Percentiles rank a stretch among this genome's conserved stretches.
Evolutionary conservation across 1,140 invertebrate species (phyloP).

Genomic region (Chelonus insularis): DNA sequence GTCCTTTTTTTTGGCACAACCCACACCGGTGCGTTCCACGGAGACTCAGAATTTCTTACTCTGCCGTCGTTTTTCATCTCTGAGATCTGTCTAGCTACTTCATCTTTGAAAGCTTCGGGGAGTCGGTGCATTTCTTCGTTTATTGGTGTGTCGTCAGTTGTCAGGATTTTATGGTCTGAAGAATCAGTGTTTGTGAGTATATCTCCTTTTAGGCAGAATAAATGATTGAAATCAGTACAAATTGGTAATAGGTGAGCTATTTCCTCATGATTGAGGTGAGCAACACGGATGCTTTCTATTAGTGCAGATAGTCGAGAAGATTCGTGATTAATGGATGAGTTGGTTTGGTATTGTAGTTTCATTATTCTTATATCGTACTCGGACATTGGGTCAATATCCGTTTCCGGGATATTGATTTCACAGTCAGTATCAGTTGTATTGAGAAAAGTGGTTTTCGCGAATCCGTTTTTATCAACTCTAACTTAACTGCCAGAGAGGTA

Average conservation of each 20-base stretch:
- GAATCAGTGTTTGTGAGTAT: slow-evolving; percentile 23
- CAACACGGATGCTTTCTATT: background rate
- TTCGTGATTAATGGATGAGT: background rate
- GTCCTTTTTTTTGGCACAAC: slow-evolving; percentile 39
- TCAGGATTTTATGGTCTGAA: slow-evolving; percentile 35
- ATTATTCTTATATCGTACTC: background rate
- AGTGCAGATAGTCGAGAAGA: background rate
- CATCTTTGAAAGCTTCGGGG: slow-evolving; percentile 34
- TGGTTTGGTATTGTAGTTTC: no score
- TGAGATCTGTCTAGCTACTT: slow-evolving; percentile 36
- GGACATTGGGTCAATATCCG: background rate
- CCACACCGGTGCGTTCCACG: slow-evolving; percentile 40
- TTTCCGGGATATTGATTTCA: background rate
- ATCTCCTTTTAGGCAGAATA: slow-evolving; percentile 35
- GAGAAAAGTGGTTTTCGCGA: background rate
- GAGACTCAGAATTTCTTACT: slow-evolving; percentile 40
- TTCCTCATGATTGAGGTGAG: slow-evolving; percentile 28
- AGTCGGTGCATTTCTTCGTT: slow-evolving; percentile 33
- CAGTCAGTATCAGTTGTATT: background rate
- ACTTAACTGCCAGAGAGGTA: background rate
- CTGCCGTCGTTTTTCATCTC: slow-evolving; percentile 37
- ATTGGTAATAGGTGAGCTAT: slow-evolving; percentile 16
- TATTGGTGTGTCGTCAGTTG: slow-evolving; percentile 1
- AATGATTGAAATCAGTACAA: slow-evolving; percentile 24
- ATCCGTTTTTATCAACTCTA: background rate